These are phyloP conservation scores for Cotesia glomerata DNA, from an alignment of 1,140 invertebrate species.

Conservation along the genomic window DNA sequence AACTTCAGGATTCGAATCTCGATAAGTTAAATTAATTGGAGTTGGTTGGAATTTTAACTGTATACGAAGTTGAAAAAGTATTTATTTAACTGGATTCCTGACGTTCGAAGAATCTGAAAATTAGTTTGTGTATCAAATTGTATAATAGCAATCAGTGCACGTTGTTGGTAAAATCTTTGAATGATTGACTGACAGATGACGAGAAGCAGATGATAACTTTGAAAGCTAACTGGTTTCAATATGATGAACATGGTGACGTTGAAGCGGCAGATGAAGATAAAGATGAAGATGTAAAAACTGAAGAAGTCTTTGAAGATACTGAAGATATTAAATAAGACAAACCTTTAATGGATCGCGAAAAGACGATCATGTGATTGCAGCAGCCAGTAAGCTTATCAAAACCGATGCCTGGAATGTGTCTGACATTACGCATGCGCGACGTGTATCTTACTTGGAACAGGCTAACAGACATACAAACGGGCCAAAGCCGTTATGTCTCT, in stretches of 20 bases:
- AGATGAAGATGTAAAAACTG: neutral
- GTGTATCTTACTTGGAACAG: constrained; percentile 60
- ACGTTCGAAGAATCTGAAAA: no score
- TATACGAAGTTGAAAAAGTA: no score
- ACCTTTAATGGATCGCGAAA: neutral
- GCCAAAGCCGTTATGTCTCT: constrained; percentile 52
- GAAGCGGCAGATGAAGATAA: neutral
- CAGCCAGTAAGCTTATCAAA: constrained; percentile 6
- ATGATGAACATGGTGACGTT: neutral
- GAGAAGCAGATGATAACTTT: constrained; percentile 1
- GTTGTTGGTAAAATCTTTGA: neutral
- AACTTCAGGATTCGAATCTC: no score
- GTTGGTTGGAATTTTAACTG: no score
- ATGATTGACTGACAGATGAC: neutral
- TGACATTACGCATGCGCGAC: constrained; percentile 61
- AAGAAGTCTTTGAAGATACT: neutral
- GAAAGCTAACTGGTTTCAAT: neutral
- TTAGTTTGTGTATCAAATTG: no score
- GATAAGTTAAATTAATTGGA: no score
- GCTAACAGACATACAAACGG: constrained; percentile 49
- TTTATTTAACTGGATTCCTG: no score
- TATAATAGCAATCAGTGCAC: neutral
- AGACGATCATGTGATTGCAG: constrained; percentile 3
- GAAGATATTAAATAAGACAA: neutral
- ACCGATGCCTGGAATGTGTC: constrained; percentile 58